Base-by-base conservation (phyloP, 2,888 invertebrate genomes). In the Beris morrisii region DNA sequence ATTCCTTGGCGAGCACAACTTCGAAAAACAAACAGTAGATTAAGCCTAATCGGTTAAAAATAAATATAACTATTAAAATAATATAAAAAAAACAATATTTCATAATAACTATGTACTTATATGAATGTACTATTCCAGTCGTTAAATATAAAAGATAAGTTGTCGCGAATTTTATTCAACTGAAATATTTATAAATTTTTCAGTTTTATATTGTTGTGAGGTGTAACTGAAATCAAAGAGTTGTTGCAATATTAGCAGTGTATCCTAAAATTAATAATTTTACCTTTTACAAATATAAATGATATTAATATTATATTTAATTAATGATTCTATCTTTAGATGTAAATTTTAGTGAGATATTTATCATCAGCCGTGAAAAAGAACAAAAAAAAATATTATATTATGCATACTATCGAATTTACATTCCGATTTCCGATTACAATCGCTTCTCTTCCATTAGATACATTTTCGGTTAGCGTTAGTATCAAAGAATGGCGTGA, bases 1-100 rank as follows among this genome's bases (percentile, higher is more conserved):
- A 93, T 93, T 69, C 94, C 94, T 1, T 94, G 94, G 94, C 85
- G 93, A 74, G 92, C 93, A 38, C 92, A 93, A 75, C 83, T 94
- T 56, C 86, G 93, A 76, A 94, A 94, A 81, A 94, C 94, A 13
- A 93, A 93, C 80, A 93, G 93, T 83, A 92, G 91, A 77, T 85
- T 94, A 69, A 93, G 91, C 79, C 84, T 93, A 73, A 84, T 93
- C 75, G 92, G 91, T 78, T 86, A 64, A 57, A 59, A 45, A 43
- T 13, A 50, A 57, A 56, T 22, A 52, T 7, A 28, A 48, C 22
- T 32, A 61, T 52, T 66, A 50, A 59, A 45, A 30, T 66, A 45
- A 12, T 45, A 45, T 38, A 38, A 38, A 7, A 38, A 38, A 38
- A 38, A 38, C 38, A 12, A 3, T 15, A 48, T 48, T 48, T 48